phyloP scores from a whole-genome alignment of 1,140 invertebrate species.

The Bombus sylvicola region DNA sequence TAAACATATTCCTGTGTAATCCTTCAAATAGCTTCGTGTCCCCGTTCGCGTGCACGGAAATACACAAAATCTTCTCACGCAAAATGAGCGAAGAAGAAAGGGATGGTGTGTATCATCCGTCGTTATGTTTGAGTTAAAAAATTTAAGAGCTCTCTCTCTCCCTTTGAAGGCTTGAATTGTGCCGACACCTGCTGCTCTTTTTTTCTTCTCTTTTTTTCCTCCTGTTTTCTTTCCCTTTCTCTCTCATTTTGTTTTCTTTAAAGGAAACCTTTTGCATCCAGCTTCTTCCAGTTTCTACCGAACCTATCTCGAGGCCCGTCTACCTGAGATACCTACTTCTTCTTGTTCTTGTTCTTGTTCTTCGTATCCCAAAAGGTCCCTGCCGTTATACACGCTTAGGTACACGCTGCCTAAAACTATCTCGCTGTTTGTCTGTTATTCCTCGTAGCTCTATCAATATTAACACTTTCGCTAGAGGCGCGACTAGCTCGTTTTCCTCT shows the following conservation, averaged over 20 bases:
- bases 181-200: conserved; percentile 51
- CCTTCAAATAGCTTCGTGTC: conserved; percentile 19
- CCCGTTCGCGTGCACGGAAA: conserved; percentile 32
- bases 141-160: conserved; percentile 44
- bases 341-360: not conserved
- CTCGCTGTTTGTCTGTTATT: conserved; percentile 41
- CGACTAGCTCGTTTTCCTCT: not conserved
- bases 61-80: conserved; percentile 24
- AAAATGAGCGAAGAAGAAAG: conserved; percentile 47
- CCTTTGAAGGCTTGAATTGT: conserved; percentile 49
- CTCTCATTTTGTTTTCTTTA: conserved; percentile 4
- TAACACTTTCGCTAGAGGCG: conserved; percentile 20
- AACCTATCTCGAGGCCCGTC: conserved; percentile 39
- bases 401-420: conserved; percentile 48
- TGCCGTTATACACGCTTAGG: conserved; percentile 48
- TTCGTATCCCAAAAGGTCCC: conserved; percentile 34
- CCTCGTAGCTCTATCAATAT: conserved; percentile 42
- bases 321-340: conserved; percentile 47
- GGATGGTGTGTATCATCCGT: conserved; percentile 47
- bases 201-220: not conserved
- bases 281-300: conserved; percentile 53
- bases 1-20: conserved; percentile 19
- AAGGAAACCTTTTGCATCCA: conserved; percentile 47
- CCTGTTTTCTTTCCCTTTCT: conserved; percentile 7
- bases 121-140: conserved; percentile 63